Percentiles rank a stretch among this genome's conserved stretches.
These are phyloP conservation scores for Fundulus diaphanus DNA, from an alignment of 2,797 vertebrate genomes.

Conservation along the genomic window DNA sequence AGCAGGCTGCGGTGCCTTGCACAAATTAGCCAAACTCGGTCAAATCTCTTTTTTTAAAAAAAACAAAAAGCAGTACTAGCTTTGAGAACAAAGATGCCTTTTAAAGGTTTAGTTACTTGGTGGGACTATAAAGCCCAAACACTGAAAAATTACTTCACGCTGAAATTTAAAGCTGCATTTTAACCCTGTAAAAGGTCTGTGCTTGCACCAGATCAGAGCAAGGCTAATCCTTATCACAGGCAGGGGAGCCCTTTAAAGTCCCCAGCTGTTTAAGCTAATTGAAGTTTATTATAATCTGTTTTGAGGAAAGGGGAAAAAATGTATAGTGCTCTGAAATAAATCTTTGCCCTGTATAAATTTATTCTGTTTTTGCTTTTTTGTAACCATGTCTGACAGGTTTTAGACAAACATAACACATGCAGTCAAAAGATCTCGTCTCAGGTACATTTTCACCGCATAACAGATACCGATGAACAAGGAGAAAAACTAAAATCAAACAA, in stretches of 20 bases:
- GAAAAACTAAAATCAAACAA: too few species aligned
- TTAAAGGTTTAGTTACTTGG: constrained; percentile 36
- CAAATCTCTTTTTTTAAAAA: constrained; percentile 6
- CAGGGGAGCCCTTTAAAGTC: neutral
- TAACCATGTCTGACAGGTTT: too few species aligned
- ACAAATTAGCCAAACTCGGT: neutral
- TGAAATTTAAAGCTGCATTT: constrained; percentile 48
- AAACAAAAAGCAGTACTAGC: neutral
- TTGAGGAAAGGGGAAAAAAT: too few species aligned
- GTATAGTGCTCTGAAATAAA: too few species aligned
- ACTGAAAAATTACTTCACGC: constrained; percentile 37
- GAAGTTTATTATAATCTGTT: constrained; percentile 6
- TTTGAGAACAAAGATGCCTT: constrained; percentile 50
- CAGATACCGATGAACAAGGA: too few species aligned
- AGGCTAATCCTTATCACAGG: constrained; percentile 36
- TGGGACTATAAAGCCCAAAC: constrained; percentile 29
- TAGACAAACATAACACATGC: too few species aligned
- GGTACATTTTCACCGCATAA: too few species aligned
- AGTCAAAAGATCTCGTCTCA: too few species aligned
- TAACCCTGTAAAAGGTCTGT: constrained; percentile 2
- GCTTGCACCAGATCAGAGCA: constrained; percentile 24
- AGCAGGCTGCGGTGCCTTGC: neutral
- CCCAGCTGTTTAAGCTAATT: constrained; percentile 40
- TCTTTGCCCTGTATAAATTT: too few species aligned
- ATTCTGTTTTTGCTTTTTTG: too few species aligned